phyloP scores from a whole-genome alignment of 2,113 vertebrate genomes.

The Amazona vittata region DNA sequence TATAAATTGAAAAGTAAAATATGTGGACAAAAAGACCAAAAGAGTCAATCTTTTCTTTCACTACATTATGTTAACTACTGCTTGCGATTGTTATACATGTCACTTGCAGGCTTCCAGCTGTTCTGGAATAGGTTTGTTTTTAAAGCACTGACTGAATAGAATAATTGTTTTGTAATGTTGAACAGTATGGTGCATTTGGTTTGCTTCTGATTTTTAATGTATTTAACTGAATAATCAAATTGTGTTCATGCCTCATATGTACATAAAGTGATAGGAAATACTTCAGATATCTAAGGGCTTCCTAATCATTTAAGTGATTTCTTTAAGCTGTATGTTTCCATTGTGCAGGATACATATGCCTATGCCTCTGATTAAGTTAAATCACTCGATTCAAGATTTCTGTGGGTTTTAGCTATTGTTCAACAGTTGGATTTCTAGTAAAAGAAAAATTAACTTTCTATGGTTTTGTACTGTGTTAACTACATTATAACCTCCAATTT shows the following conservation, averaged over 20 bases:
- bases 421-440: neutral
- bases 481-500: neutral
- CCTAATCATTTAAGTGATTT: neutral
- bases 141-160: slow-evolving; percentile 46
- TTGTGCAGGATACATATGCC: neutral
- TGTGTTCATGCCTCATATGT: neutral
- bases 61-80: slow-evolving; percentile 28
- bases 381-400: neutral
- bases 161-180: slow-evolving; percentile 60
- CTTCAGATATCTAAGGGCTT: neutral
- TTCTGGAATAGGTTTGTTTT: slow-evolving; percentile 60
- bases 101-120: slow-evolving; percentile 59
- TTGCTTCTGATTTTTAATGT: slow-evolving; percentile 34
- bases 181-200: neutral
- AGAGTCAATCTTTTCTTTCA: slow-evolving; percentile 23
- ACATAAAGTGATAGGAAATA: slow-evolving; percentile 1
- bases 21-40: neutral
- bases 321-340: neutral
- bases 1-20: slow-evolving; percentile 27
- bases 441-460: neutral
- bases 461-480: neutral
- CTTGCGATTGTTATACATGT: slow-evolving; percentile 48
- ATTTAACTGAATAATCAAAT: slow-evolving; percentile 57
- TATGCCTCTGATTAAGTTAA: neutral
- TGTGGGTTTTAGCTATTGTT: neutral